phyloP scores from a whole-genome alignment of 2,888 invertebrate genomes.

The Oxycera nigricornis region DNA sequence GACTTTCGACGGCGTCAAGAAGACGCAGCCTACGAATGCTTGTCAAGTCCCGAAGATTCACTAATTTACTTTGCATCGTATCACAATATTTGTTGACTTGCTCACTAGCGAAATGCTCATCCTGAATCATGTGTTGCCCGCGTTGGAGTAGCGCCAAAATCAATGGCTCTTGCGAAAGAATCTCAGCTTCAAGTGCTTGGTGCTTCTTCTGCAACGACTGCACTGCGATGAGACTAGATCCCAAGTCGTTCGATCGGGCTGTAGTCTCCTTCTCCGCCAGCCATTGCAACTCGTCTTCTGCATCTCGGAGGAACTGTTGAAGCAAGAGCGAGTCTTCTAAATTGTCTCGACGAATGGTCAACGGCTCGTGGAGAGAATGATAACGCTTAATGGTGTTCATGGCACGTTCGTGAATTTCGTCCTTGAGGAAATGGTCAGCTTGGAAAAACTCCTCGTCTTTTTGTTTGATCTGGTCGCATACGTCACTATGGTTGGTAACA shows the following conservation, averaged over 20 bases:
- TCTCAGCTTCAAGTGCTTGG: conserved; percentile 87
- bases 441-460: conserved; percentile 80
- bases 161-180: conserved; percentile 83
- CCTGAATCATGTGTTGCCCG: conserved; percentile 79
- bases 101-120: conserved; percentile 84
- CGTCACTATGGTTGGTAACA: conserved; percentile 81
- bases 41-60: conserved; percentile 75
- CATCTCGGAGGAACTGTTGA: conserved; percentile 89
- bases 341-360: conserved; percentile 89
- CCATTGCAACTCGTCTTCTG: conserved; percentile 94
- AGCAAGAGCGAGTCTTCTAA: conserved; percentile 87
- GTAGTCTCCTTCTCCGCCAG: conserved; percentile 77
- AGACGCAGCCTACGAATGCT: conserved; percentile 75
- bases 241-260: conserved; percentile 75
- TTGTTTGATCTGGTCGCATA: conserved; percentile 80
- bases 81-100: conserved; percentile 70
- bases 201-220: conserved; percentile 94
- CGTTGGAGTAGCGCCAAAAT: conserved; percentile 76
- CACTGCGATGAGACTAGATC: conserved; percentile 73
- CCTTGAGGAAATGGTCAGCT: conserved; percentile 86
- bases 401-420: conserved; percentile 81
- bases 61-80: conserved; percentile 72
- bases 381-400: conserved; percentile 73
- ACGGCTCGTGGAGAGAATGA: conserved; percentile 84
- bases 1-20: conserved; percentile 82